Base-by-base conservation (phyloP, 35 echinoderm and acorn worm species). In the Apostichopus parvimensis region DNA sequence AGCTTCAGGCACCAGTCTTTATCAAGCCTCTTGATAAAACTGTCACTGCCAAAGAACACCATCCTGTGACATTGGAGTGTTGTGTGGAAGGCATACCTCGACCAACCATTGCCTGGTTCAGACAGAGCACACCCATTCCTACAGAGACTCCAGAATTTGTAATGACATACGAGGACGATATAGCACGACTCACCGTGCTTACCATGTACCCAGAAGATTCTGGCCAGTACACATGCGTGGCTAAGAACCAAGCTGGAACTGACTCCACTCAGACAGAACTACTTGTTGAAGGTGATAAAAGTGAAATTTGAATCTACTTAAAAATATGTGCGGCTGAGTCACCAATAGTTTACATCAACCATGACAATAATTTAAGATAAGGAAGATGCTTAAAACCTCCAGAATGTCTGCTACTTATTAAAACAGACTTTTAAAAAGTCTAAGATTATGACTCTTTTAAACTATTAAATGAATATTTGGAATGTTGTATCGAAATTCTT, bases 151-250 rank as follows among this genome's bases (percentile, higher is more conserved):
- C 94, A 89, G 97, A 99, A 66, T 99, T 99, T 86, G 92, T 93
- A 17, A 92, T 96, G 73, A 90, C 71, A 2, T 96, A 93, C 57
- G 97, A 96, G 58, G 95, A 88, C 23, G 93, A 79, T 55, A 21
- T 95, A 5, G 93, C 59, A 25, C 93, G 71, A 9, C 79, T 99
- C 87, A 92, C 88, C 9, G 96, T 99, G 57, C 81, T 79, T 53
- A 95, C 96, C 13, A 90, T 99, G 1, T 96, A 94, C 84, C 97
- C 97, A 54, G 97, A 99, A 61, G 97, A 99, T 82, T 99, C 97
- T 54, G 97, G 97, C 28, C 95, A 99, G 82, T 99, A 99, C 79
- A 99, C 97, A 54, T 99, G 97, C 52, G 94, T 96, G 22, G 97
- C 97, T 59, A 99, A 99, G 86, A 99, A 99, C 89, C 85, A 91